A percentile compares a stretch with the other conserved stretches of the same genome.
Conservation (phyloP, 2,797 vertebrate species). For the Sebastes taczanowskii region DNA sequence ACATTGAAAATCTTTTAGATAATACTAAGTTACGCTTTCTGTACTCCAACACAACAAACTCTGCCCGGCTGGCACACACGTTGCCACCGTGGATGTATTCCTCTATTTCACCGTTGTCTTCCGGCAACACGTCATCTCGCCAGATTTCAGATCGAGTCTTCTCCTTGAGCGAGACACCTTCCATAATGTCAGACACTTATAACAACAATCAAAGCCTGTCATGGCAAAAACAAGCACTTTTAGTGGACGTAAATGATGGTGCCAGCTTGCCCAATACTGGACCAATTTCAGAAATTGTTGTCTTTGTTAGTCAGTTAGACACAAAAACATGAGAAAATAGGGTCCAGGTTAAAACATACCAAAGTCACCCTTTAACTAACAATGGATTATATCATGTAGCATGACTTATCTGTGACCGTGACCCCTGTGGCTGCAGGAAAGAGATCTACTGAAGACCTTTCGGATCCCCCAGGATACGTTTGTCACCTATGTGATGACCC, state of each 20-base stretch:
- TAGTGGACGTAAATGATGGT: too few relatives aligned
- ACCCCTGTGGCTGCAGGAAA: conserved; percentile 79
- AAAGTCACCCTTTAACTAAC: neutral
- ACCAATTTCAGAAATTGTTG: neutral
- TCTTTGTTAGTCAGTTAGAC: neutral
- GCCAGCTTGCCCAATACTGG: neutral
- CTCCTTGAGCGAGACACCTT: neutral
- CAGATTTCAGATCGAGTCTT: too few relatives aligned
- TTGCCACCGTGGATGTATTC: neutral
- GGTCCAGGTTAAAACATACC: neutral
- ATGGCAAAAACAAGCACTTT: neutral
- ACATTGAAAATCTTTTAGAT: too few relatives aligned
- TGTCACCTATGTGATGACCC: conserved; percentile 91
- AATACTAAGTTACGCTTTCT: neutral
- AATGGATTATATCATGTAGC: neutral
- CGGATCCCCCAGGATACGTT: conserved; percentile 91
- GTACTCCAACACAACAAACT: neutral
- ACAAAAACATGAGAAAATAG: neutral
- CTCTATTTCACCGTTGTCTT: neutral
- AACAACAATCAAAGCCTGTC: too few relatives aligned
- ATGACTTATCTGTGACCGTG: neutral
- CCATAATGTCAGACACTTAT: too few relatives aligned
- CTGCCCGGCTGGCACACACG: neutral
- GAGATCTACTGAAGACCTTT: conserved; percentile 93
- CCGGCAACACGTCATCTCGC: neutral